Evolutionary conservation across 2,888 invertebrate species (phyloP), one percentile per base, ranked within the genome.

Genomic region (Clivina fossor): DNA sequence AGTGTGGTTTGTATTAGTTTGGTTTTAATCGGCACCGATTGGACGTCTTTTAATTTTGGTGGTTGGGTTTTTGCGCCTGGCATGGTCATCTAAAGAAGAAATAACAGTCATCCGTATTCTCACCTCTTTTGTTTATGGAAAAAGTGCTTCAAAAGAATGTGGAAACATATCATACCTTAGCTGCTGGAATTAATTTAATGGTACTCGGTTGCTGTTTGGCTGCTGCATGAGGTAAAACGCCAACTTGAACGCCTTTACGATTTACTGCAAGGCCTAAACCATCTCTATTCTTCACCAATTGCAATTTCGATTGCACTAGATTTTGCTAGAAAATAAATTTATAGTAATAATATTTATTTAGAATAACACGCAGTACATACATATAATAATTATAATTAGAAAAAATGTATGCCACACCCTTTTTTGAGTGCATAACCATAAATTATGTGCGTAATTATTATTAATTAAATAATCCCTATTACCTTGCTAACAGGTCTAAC

Each of bases 401-500:
- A 32, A 13, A 4, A 15, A 13, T 32, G 32, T 8, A 7, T 9
- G 8, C 26, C 18, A 35, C 11, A 35, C 15, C 15, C n/a, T 32
- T 11, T 32, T 4, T 32, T 35, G 8, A 16, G 15, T 15, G 11
- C 9, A 35, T 13, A 35, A 15, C 35, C n/a, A n/a, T n/a, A 35
- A 35, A 35, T 7, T 13, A 13, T 35, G 5, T 4, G 8, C 3
- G 35, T 7, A 32, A 9, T 32, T 7, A 9, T 32, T 28, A 28
- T 32, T 32, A n/a, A n/a, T n/a, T n/a, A 15, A 11, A 32, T 8
- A 32, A 32, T 32, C 15, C 11, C 1, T 32, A 32, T 32, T 51
- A 69, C 66, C 64, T 69, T 71, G 41, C 68, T 68, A 18, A 67
- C 82, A 0, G 85, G 83, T 58, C 83, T 80, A 3, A 93, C 83